These are phyloP conservation scores for Amphilophus citrinellus DNA, from an alignment of 2,113 vertebrate genomes.

Conservation along the genomic window DNA sequence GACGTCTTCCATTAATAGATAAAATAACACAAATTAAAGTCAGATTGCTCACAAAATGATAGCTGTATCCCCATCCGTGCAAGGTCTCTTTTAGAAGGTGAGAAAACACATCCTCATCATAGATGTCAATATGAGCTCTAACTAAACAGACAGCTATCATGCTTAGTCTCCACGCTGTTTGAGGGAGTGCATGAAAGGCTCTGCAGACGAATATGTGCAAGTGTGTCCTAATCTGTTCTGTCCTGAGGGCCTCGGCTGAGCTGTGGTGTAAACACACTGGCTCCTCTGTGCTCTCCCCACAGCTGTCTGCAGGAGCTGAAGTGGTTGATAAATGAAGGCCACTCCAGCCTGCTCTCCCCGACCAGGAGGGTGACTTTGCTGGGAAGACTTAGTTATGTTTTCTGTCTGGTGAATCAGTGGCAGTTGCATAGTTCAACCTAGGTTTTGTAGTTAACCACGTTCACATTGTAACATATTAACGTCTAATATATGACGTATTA, in stretches of 20 bases:
- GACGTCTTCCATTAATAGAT: neutral
- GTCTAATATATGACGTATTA: neutral
- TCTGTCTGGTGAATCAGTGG: neutral
- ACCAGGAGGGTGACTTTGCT: constrained; percentile 6
- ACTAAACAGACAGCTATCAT: neutral
- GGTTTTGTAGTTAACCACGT: neutral
- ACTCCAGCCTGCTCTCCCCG: constrained; percentile 48
- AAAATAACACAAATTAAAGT: neutral
- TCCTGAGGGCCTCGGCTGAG: constrained; percentile 56
- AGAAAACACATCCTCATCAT: neutral
- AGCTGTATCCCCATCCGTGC: neutral
- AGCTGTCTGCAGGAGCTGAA: constrained; percentile 70
- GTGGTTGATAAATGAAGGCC: constrained; percentile 74
- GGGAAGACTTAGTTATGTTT: constrained; percentile 13
- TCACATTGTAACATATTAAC: neutral
- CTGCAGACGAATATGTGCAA: constrained; percentile 38
- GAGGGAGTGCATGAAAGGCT: constrained; percentile 30
- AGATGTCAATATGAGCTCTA: neutral
- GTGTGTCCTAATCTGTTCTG: constrained; percentile 53
- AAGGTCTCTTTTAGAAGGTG: neutral
- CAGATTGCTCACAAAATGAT: neutral
- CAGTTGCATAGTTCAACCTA: neutral
- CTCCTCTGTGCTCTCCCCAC: constrained; percentile 57
- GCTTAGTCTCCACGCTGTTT: neutral
- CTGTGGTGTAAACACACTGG: constrained; percentile 62